Base-by-base conservation (phyloP, 2,797 vertebrate species). In the Menidia menidia region DNA sequence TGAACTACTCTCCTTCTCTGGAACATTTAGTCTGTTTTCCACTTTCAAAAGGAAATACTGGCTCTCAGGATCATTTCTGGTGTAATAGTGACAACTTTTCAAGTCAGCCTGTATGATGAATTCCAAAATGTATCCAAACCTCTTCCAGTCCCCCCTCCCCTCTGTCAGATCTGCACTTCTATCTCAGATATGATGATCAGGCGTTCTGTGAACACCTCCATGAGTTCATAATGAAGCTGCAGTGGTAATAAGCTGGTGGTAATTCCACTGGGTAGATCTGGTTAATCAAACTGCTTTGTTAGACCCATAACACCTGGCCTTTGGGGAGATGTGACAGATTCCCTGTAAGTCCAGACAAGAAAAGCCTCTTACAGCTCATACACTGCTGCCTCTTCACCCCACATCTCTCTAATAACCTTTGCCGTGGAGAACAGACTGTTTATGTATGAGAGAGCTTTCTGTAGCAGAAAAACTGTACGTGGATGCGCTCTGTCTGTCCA, bases 311-410 rank as follows among this genome's bases (percentile, higher is more conserved):
- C 90, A 88, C 90, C 90, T 92, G 89, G 82, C 74, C 82, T 83
- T 78, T 57, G 65, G 83, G 66, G 77, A 81, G 85, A 89, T 81
- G 90, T 89, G 88, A 88, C 90, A 91, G 89, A 91, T 89, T 92
- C 86, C 78, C 82, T 73, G 64, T 89, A 88, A 93, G 86, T 89
- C 89, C 88, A 88, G 88, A 87, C 86, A 68, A 78, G 87, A 83
- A 94, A 94, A 93, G 88, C 92, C 85, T 92, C 92, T 93, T 93
- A 92, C 47, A 65, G 75, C 81, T 79, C 82, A 76, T 81, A 80
- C 77, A 75, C 80, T 85, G 69, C 78, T 72, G 56, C 77, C 71
- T 66, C 87, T 82, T 82, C 81, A 84, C 78, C 78, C 84, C 77
- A 78, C 85, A 80, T 81, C 79, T 73, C 68, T 61, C 63, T 91